Evolutionary conservation across 2,797 vertebrate genomes (phyloP).

Genomic region (Microtus obscurus): DNA sequence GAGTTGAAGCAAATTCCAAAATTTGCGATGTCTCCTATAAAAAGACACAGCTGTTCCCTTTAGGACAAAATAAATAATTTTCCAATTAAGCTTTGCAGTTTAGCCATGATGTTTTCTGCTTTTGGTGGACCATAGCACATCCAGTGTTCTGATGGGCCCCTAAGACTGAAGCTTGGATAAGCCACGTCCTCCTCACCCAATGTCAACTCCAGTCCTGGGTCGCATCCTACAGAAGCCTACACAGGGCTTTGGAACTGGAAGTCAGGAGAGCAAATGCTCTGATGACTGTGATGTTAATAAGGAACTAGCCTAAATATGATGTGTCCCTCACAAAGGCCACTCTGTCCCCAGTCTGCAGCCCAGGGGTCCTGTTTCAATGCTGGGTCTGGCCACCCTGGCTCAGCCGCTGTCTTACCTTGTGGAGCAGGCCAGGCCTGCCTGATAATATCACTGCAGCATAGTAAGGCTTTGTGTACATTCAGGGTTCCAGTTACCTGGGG

Average conservation of each 20-base stretch:
- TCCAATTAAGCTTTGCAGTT: neutral
- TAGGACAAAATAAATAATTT: neutral
- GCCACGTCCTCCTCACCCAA: neutral
- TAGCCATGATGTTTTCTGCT: neutral
- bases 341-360: conserved; percentile 70
- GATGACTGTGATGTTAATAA: conserved; percentile 64
- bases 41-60: neutral
- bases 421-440: conserved; percentile 69
- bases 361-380: conserved; percentile 84
- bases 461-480: conserved; percentile 85
- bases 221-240: neutral
- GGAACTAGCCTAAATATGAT: conserved; percentile 58
- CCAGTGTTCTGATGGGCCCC: neutral
- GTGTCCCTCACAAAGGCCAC: conserved; percentile 80
- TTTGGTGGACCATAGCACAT: fast-evolving
- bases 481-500: conserved; percentile 86
- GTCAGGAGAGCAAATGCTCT: conserved; percentile 28
- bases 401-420: conserved; percentile 77
- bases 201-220: neutral
- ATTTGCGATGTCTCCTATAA: neutral
- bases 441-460: conserved; percentile 84
- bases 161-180: fast-evolving
- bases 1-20: neutral
- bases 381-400: conserved; percentile 85
- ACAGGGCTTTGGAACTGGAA: neutral